Base-by-base conservation (phyloP, 2,113 vertebrate species). In the Cardinalis cardinalis region DNA sequence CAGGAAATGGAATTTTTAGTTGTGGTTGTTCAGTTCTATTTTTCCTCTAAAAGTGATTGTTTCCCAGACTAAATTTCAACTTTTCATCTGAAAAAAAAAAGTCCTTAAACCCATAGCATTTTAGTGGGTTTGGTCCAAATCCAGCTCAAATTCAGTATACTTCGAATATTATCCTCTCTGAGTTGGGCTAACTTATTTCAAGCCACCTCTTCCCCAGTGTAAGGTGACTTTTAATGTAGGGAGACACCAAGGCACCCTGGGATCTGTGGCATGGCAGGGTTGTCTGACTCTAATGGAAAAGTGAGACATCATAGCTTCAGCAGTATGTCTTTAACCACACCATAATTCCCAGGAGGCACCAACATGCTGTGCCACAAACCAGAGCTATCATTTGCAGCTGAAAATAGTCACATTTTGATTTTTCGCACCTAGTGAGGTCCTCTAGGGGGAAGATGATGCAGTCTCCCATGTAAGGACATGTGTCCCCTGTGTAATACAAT, bases 21-120 rank as follows among this genome's bases (percentile, higher is more conserved):
- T 95, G 93, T 90, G 89, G 78, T 92, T 89, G 53, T 53, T 95
- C 74, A 78, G 77, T 88, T 95, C 86, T 88, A 68, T 84, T 96
- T 96, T 94, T 88, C 86, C 41, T 78, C 84, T 93, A 78, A 87
- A 84, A 56, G 49, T 0, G 1, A 87, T 93, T 93, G 84, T 93
- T 87, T 93, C 87, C 49, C 75, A 92, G 83, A 78, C 32, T 78
- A 87, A 92, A 90, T 87, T 88, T 93, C 88, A 90, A 78, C 38
- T 92, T 91, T 88, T 95, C 44, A 84, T 75, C 52, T 13, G 1
- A 18, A 34, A 84, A 81, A 87, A 53, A 71, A 76, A 55, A 63
- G 36, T 32, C 10, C 71, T 77, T 80, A 71, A 88, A 59, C 26
- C 26, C 72, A 53, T 79, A 78, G 14, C 1, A 3, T 84, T 92